Percentiles rank a stretch among this genome's conserved stretches.
phyloP scores from a whole-genome alignment of 2,888 invertebrate genomes.

The Flexamia atlantica region DNA sequence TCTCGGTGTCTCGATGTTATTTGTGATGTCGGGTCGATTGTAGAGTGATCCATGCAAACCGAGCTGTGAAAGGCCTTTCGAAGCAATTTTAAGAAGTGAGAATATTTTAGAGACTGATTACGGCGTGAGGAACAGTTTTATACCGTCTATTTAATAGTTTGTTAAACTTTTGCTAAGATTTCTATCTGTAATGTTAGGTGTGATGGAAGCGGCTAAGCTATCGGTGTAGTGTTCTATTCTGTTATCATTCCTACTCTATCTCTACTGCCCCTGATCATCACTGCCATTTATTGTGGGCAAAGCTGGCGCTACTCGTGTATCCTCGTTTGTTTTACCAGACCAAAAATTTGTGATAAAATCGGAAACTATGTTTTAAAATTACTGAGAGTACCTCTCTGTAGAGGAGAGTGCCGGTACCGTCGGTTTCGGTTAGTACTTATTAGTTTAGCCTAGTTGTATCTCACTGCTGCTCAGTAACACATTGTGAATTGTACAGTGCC shows the following conservation, averaged over 20 bases:
- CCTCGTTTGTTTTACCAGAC: constrained; percentile 42
- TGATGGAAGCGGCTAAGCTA: constrained; percentile 58
- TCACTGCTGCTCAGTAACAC: constrained; percentile 52
- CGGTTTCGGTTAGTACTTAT: constrained; percentile 51
- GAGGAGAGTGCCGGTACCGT: background rate
- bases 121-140: constrained; percentile 59
- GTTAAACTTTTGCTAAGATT: constrained; percentile 63
- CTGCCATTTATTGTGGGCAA: constrained; percentile 51
- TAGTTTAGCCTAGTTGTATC: constrained; percentile 52
- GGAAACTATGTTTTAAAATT: constrained; percentile 8
- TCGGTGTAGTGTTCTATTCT: constrained; percentile 53
- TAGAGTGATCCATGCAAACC: constrained; percentile 50
- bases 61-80: constrained; percentile 62
- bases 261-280: constrained; percentile 55
- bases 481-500: constrained; percentile 64
- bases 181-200: constrained; percentile 62
- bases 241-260: constrained; percentile 55
- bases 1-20: constrained; percentile 33
- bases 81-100: constrained; percentile 60
- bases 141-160: constrained; percentile 62
- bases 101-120: constrained; percentile 60
- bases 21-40: constrained; percentile 39
- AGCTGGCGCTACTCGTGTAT: background rate
- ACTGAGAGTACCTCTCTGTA: background rate
- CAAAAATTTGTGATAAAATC: constrained; percentile 56